These are phyloP conservation scores for Calidris pygmaea DNA, from an alignment of 2,113 vertebrate genomes.

Conservation along the genomic window DNA sequence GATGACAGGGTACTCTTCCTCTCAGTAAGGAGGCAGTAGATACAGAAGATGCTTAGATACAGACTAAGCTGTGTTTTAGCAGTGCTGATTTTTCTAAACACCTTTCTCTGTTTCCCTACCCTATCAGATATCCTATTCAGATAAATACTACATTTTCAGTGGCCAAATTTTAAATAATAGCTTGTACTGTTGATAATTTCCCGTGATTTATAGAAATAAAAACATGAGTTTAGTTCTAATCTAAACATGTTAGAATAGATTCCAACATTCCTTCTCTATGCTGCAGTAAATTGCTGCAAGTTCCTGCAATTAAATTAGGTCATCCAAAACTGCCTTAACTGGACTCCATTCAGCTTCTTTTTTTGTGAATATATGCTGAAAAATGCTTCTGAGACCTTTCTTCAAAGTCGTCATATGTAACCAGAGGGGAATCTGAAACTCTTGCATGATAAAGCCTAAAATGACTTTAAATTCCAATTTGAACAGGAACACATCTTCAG, in stretches of 20 bases:
- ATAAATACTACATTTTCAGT: not conserved
- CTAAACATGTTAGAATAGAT: not conserved
- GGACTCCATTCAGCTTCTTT: not conserved
- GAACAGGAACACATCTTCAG: not conserved
- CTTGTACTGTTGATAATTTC: not conserved
- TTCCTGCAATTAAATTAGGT: not conserved
- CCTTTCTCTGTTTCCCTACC: not conserved
- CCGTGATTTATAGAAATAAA: not conserved
- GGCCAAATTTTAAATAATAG: not conserved
- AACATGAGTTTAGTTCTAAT: not conserved
- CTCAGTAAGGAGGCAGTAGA: not conserved
- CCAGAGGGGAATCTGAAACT: not conserved
- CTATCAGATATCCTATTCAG: not conserved
- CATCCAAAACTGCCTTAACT: not conserved
- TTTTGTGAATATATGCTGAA: not conserved
- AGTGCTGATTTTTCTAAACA: not conserved
- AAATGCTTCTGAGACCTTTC: not conserved
- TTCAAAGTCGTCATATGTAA: not conserved
- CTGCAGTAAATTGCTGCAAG: not conserved
- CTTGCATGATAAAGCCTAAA: not conserved
- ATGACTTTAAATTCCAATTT: not conserved
- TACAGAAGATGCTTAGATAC: not conserved
- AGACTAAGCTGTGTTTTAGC: not conserved
- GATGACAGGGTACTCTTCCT: not conserved
- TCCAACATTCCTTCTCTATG: not conserved